Evolutionary conservation across 2,888 invertebrate species (phyloP), one percentile per base, ranked within the genome.

Genomic region (Diploptera punctata): DNA sequence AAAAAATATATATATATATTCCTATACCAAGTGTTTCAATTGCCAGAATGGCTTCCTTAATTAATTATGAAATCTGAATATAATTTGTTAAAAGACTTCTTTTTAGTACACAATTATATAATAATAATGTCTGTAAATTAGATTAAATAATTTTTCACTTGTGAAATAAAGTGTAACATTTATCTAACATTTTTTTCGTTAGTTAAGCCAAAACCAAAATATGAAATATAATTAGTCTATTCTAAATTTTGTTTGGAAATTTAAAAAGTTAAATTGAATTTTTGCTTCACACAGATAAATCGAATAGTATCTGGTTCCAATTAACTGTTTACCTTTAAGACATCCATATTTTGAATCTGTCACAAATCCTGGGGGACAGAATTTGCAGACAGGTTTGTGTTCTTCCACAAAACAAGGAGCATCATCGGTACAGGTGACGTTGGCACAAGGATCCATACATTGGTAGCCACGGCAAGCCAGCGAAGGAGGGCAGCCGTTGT

Each of bases 361-460:
- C 87, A 91, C 91, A 89, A 93, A 96, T 87, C 95, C 97, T 85
- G 90, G 89, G 82, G 96, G 95, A 88, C 97, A 97, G 90, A 94
- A 95, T 91, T 95, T 94, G 93, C 97, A 97, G 85, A 93, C 91
- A 79, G 96, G 93, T 87, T 93, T 94, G 88, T 97, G 97, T 85
- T 95, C 94, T 89, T 95, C 94, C 80, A 95, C 95, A 86, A 92
- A 92, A 87, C 97, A 97, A 80, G 96, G 95, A 78, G 94, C 92
- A 82, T 90, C 90, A 79, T 89, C 88, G 80, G 93, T 92, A 85
- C 95, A 95, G 84, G 91, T 92, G 81, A 92, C 91, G 81, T 91
- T 91, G 83, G 88, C 88, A 86, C 96, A 96, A 78, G 96, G 96
- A 86, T 96, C 93, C 86, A 94, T 90, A 84, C 96, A 96, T 86